phyloP scores from a whole-genome alignment of 1,140 invertebrate genomes.

The Teleogryllus occipitalis region DNA sequence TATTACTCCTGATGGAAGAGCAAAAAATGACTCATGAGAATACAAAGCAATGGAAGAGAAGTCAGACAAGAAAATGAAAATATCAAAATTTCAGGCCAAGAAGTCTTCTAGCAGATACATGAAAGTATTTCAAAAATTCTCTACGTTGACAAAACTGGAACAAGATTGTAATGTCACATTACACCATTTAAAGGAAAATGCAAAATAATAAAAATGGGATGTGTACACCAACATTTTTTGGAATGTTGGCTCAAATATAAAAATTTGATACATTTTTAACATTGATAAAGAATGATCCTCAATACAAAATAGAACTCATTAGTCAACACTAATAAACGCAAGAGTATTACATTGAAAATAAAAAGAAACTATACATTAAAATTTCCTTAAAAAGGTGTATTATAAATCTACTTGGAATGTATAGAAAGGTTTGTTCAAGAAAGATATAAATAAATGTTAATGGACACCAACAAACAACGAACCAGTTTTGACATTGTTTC shows the following conservation, averaged over 20 bases:
- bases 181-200: background rate
- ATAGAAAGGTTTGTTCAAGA: background rate
- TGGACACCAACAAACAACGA: background rate
- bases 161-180: background rate
- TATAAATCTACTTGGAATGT: background rate
- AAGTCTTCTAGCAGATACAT: background rate
- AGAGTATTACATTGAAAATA: too few species aligned
- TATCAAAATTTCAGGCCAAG: too few species aligned
- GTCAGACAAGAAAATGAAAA: too few species aligned
- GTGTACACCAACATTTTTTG: background rate
- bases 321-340: background rate
- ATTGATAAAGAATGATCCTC: too few species aligned
- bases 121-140: conserved; percentile 3
- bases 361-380: background rate
- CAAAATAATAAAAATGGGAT: background rate
- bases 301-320: too few species aligned
- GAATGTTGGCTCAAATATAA: background rate
- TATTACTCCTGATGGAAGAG: background rate
- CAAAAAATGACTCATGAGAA: too few species aligned
- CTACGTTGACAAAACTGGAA: background rate
- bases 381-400: background rate
- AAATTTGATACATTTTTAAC: too few species aligned
- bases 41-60: too few species aligned
- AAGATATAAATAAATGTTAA: background rate
- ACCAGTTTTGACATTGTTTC: background rate